Conservation (phyloP, 2,888 invertebrate species). For the Erebia palarica region DNA sequence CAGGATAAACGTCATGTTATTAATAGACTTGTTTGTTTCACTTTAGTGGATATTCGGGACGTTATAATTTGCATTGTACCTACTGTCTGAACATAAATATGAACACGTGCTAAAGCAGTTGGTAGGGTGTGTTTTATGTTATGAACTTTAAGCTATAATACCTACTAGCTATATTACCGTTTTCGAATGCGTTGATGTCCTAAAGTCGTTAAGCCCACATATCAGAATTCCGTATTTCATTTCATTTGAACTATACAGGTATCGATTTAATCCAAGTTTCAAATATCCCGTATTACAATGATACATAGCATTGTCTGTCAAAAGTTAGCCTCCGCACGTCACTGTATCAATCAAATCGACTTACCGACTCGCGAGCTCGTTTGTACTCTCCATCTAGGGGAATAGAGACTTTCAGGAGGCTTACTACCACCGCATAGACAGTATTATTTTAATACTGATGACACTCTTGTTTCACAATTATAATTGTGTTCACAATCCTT, state of each 20-base stretch:
- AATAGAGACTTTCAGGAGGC: slow-evolving; percentile 2
- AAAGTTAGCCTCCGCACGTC: slow-evolving; percentile 22
- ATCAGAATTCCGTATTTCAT: too few relatives aligned
- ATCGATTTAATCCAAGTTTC: slow-evolving; percentile 2
- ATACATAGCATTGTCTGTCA: slow-evolving; percentile 17
- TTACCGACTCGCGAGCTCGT: slow-evolving; percentile 19
- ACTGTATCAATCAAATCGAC: slow-evolving; percentile 28
- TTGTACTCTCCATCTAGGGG: slow-evolving; percentile 5
- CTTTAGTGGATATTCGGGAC: neutral
- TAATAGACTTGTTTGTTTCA: slow-evolving; percentile 7
- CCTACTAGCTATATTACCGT: neutral
- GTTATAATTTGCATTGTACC: neutral
- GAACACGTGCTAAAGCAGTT: too few relatives aligned
- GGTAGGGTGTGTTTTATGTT: too few relatives aligned
- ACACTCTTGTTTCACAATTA: too few relatives aligned
- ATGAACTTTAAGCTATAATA: too few relatives aligned
- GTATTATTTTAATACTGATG: too few relatives aligned
- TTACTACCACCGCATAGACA: too few relatives aligned
- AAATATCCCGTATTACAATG: slow-evolving; percentile 1
- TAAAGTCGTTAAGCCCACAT: too few relatives aligned
- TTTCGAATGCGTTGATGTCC: too few relatives aligned
- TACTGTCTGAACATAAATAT: too few relatives aligned
- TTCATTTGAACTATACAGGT: neutral
- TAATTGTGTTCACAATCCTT: too few relatives aligned
- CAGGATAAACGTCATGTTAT: neutral